Conservation (phyloP, 2,797 vertebrate species). For the Chaunax sp. region DNA sequence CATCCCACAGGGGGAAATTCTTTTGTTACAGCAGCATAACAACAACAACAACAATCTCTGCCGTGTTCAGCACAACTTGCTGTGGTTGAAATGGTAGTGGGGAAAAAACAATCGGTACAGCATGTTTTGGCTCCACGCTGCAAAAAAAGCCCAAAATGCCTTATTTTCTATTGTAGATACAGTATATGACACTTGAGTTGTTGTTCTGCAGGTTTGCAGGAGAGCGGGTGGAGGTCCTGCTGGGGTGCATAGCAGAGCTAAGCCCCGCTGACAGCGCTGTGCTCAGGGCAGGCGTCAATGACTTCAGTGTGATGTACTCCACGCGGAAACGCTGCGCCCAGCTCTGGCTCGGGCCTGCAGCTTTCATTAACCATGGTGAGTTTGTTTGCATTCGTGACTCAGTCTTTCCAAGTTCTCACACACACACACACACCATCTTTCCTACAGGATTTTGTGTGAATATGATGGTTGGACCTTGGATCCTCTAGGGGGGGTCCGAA, state of each 20-base stretch:
- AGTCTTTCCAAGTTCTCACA: conserved; percentile 5
- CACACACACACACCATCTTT: not conserved
- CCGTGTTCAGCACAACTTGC: too few species aligned
- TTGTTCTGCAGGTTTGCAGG: conserved; percentile 85
- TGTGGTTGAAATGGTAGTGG: too few species aligned
- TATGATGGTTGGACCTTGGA: too few species aligned
- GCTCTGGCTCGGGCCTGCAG: conserved; percentile 93
- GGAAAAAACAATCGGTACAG: too few species aligned
- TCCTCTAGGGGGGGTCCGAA: too few species aligned
- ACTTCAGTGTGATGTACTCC: conserved; percentile 97
- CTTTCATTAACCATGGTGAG: conserved; percentile 96
- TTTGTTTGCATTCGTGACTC: conserved; percentile 21
- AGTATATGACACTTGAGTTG: not conserved
- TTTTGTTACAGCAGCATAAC: too few species aligned
- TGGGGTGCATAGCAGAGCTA: conserved; percentile 93
- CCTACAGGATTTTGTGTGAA: too few species aligned
- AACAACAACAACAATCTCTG: too few species aligned
- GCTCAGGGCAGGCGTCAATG: conserved; percentile 90
- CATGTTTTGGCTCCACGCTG: too few species aligned
- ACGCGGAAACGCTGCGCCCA: conserved; percentile 93
- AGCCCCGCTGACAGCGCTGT: conserved; percentile 88
- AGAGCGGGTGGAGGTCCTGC: conserved; percentile 91
- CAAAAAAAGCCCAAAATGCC: too few species aligned
- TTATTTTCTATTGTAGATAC: not conserved
- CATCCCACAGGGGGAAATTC: too few species aligned